Evolutionary conservation across 2,797 vertebrate species (phyloP).

Genomic region (Rhynchotus rufescens): DNA sequence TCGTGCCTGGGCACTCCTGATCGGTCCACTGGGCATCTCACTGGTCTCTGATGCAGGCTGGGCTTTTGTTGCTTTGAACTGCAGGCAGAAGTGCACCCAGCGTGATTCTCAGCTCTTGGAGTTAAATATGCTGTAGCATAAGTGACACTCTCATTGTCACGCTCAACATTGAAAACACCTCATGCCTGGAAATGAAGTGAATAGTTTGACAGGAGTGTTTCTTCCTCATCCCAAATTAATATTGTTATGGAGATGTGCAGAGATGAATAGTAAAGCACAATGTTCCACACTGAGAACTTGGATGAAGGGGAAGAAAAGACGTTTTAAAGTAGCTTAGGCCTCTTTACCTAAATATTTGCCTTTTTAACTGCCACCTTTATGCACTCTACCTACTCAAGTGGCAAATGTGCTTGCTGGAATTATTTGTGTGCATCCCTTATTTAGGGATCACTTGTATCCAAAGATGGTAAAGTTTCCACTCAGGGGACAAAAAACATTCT

Average conservation of each 20-base stretch:
- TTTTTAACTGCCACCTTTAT: not conserved
- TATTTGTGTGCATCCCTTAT: not conserved
- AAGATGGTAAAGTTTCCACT: not conserved
- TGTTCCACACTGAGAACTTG: not conserved
- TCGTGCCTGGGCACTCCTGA: not conserved
- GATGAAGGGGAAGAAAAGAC: not conserved
- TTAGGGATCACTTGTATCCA: not conserved
- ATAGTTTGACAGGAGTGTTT: not conserved
- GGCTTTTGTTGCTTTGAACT: not conserved
- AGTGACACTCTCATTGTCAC: too few relatives aligned
- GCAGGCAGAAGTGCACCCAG: not conserved
- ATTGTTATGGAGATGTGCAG: not conserved
- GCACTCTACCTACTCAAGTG: not conserved
- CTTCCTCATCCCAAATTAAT: not conserved
- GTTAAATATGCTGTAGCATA: not conserved
- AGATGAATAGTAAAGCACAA: not conserved
- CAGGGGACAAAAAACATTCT: not conserved
- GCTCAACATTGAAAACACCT: not conserved
- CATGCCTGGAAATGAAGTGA: not conserved
- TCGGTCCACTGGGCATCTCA: not conserved
- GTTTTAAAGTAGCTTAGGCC: not conserved
- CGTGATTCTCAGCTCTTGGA: fast-evolving
- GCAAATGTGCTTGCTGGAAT: not conserved
- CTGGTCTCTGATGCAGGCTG: not conserved
- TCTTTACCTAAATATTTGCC: not conserved